Base-by-base conservation (phyloP, 2,113 vertebrate genomes). In the Prolemur simus region DNA sequence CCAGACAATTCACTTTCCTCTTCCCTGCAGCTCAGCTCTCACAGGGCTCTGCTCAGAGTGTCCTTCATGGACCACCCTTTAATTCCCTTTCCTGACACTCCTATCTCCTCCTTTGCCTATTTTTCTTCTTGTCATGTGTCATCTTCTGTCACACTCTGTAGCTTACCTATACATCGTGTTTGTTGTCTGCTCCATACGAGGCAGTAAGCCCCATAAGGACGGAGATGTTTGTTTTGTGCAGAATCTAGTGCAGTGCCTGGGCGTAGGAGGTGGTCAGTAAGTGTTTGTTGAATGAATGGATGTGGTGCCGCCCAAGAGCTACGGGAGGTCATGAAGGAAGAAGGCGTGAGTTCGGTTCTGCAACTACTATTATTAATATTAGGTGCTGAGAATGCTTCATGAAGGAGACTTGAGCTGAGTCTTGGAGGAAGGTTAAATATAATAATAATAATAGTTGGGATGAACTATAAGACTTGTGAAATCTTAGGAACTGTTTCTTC, bases 331-430 rank as follows among this genome's bases (percentile, higher is more conserved):
- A 23, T 8, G 49, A 60, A 42, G 80, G 39, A 80, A 5, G 80
- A 25, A 32, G 39, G 5, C 20, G 0, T 37, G 4, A 0, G 0
- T 60, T 58, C 12, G 6, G n/a, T 42, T 63, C 52, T 11, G 49
- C 63, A 49, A 32, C 29, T 2, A 8, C 15, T 13, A 34, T 27
- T 32, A 4, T 37, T 54, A 25, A 29, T 3, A 0, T n/a, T 63
- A 8, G 11, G 18, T 27, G 3, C 9, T 29, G 49, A 39, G 63
- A 60, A 7, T 5, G 34, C 42, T 42, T 60, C 52, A 10, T 27
- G 4, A 45, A 34, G 52, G 81, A 71, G 49, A 8, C n/a, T 20
- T 2, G 11, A n/a, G 21, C 42, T 47, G 63, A 77, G 52, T 66
- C 76, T 66, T 56, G 4, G 66, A 66, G 45, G 74, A 54, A 25